A percentile compares a stretch with the other conserved stretches of the same genome.
phyloP scores from a whole-genome alignment of 2,797 vertebrate species.

The Pitangus sulphuratus region DNA sequence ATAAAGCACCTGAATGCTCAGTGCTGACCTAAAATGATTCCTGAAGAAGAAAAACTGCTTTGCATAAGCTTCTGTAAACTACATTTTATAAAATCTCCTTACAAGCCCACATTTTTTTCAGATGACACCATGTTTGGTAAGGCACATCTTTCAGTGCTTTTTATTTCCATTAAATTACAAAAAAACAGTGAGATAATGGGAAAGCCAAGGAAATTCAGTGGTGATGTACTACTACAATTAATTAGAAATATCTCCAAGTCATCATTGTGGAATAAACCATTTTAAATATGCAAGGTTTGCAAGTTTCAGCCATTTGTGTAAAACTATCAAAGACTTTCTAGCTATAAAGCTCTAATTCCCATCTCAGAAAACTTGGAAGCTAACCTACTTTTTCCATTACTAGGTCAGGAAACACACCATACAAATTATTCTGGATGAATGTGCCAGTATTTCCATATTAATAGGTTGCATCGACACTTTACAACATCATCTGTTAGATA shows the following conservation, averaged over 20 bases:
- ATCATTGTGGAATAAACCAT: background rate
- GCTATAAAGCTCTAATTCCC: constrained; percentile 17
- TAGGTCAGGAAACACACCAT: constrained; percentile 23
- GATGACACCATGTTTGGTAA: background rate
- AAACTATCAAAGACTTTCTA: background rate
- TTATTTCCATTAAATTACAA: background rate
- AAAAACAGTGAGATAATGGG: background rate
- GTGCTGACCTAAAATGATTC: background rate
- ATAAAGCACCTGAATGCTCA: background rate
- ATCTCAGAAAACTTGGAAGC: background rate
- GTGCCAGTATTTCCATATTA: constrained; percentile 5
- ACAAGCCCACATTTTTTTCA: background rate
- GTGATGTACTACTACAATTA: constrained; percentile 1
- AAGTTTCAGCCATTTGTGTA: constrained; percentile 4
- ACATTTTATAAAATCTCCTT: background rate
- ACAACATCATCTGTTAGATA: background rate
- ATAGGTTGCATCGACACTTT: background rate
- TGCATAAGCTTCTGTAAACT: background rate
- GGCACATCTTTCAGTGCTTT: background rate
- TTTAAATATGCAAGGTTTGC: constrained; percentile 25
- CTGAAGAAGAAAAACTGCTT: background rate
- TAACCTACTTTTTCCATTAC: constrained; percentile 21
- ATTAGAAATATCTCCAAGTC: constrained; percentile 27
- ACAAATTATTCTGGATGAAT: background rate
- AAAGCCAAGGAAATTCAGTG: background rate